Evolutionary conservation across 2,113 vertebrate species (phyloP), one percentile per base, ranked within the genome.

Genomic region (Halichoeres trimaculatus): DNA sequence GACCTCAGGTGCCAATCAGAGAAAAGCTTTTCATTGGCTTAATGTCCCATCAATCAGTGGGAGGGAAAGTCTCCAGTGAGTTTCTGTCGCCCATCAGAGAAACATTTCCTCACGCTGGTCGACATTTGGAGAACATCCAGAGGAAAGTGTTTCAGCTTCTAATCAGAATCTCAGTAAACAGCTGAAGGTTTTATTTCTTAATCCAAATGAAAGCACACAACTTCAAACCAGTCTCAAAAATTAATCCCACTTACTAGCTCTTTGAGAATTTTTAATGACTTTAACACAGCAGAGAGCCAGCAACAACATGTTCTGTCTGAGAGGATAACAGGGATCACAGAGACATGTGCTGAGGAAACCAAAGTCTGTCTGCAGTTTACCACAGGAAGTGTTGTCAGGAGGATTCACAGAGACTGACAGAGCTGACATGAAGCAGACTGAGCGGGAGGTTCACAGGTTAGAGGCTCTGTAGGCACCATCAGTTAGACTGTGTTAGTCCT

Each of bases 81-180:
- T 69, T 55, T 63, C 76, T 76, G 80, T 78, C 80, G 75, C 64
- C 87, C 82, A 77, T 1, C 20, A 10, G 52, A 62, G 38, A 48
- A 56, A 51, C 26, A 7, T 47, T 52, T 74, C 59, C 54, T 40
- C 14, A 61, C 52, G 62, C 20, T 6, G 50, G 52, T 3, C 11
- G 11, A 60, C 23, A 60, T 47, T 60, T 7, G 40, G 20, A 16
- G n/a, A 23, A 77, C 0, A 24, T 60, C 66, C 43, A 62, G 40
- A 61, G 11, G 17, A 19, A 40, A 4, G 2, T 47, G 20, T 43
- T 45, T 10, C 17, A 55, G 50, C 24, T 43, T 19, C 43, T 17
- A 14, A 45, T 45, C 17, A 45, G 17, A 45, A 17, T 45, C 43
- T 45, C 17, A 6, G 5, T 45, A 1, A 19, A 17, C 17, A 16